Percentiles rank a stretch among this genome's conserved stretches.
phyloP scores from a whole-genome alignment of 2,888 invertebrate genomes.

The Melieria crassipennis region DNA sequence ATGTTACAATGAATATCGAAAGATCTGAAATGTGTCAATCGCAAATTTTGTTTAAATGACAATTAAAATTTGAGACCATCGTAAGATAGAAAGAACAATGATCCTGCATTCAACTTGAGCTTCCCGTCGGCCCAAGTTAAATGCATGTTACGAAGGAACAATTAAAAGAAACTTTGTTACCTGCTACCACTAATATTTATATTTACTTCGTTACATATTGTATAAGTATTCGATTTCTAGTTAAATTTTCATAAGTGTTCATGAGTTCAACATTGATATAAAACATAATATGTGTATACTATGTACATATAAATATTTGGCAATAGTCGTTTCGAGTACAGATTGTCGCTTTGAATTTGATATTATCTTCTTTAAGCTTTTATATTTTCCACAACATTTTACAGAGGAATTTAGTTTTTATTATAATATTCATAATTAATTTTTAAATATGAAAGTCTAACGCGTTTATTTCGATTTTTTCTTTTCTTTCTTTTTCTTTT shows the following conservation, averaged over 20 bases:
- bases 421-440: constrained; percentile 44
- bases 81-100: not conserved
- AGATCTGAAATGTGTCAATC: constrained; percentile 56
- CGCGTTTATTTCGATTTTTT: constrained; percentile 66
- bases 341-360: constrained; percentile 24
- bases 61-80: not conserved
- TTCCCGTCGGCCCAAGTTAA: not conserved
- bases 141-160: not conserved
- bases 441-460: constrained; percentile 63
- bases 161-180: constrained; percentile 18
- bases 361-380: constrained; percentile 30
- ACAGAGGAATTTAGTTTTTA: constrained; percentile 25
- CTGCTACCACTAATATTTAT: not conserved
- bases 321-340: constrained; percentile 14
- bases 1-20: constrained; percentile 25
- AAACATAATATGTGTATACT: too few species aligned
- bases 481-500: constrained; percentile 62
- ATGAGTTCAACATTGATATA: not conserved
- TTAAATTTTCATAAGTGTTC: constrained; percentile 7
- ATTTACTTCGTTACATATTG: not conserved
- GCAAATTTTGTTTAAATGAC: constrained; percentile 48
- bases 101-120: constrained; percentile 3
- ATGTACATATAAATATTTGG: constrained; percentile 4
- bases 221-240: too few species aligned
- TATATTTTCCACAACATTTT: constrained; percentile 27